phyloP scores from a whole-genome alignment of 2,888 invertebrate species.

The Trachelus iudaicus region DNA sequence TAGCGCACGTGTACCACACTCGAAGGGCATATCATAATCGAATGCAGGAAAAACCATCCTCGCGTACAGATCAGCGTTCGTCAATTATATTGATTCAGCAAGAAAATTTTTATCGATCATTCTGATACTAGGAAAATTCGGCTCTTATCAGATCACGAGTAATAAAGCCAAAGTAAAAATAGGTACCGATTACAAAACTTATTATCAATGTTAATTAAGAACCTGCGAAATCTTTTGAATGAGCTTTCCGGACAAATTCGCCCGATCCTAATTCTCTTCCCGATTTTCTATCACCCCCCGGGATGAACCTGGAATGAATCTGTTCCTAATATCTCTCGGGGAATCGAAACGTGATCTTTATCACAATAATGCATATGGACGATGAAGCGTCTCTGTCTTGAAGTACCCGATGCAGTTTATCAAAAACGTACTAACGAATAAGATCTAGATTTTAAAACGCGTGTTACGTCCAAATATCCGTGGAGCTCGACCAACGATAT shows the following conservation, averaged over 20 bases:
- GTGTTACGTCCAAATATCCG: slow-evolving; percentile 1
- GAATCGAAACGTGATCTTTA: background rate
- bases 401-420: background rate
- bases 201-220: background rate
- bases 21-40: background rate
- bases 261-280: background rate
- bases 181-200: background rate
- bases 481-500: slow-evolving; percentile 4
- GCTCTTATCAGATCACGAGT: no score
- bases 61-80: background rate
- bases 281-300: background rate
- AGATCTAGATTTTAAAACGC: slow-evolving; percentile 4
- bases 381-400: background rate
- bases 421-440: background rate
- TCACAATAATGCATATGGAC: background rate
- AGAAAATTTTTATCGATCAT: background rate
- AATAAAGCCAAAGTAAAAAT: background rate
- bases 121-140: background rate
- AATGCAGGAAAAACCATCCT: background rate
- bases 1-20: background rate
- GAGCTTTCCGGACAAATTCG: background rate
- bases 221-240: background rate
- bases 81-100: background rate
- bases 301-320: background rate
- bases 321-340: background rate